Evolutionary conservation across 2,888 invertebrate genomes (phyloP).

Genomic region (Drosophila picticornis): DNA sequence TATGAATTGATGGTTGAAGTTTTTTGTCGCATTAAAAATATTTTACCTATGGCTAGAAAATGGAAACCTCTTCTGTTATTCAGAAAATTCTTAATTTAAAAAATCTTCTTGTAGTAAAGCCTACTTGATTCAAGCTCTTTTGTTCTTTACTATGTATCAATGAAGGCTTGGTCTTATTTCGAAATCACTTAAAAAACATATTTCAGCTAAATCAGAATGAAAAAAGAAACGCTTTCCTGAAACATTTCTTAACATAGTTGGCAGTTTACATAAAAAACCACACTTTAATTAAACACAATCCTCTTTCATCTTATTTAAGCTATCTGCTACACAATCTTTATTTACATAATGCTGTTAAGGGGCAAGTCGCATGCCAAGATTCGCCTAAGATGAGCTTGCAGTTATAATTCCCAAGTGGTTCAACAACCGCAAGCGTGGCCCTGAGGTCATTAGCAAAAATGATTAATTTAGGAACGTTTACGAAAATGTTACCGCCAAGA

Average conservation of each 20-base stretch:
- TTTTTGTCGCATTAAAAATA: background rate
- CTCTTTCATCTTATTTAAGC: background rate
- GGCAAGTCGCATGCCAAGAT: background rate
- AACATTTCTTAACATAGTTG: background rate
- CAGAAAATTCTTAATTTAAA: background rate
- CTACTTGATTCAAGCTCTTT: background rate
- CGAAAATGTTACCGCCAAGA: background rate
- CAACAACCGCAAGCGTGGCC: background rate
- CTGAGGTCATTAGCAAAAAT: conserved; percentile 20
- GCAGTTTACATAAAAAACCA: too few relatives aligned
- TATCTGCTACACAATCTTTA: background rate
- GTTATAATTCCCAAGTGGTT: conserved; percentile 30
- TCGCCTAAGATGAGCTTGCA: conserved; percentile 18
- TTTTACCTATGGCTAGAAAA: background rate
- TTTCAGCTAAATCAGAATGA: background rate
- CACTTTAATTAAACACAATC: background rate
- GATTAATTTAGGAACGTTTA: background rate
- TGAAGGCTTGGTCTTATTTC: background rate
- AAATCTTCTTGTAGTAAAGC: background rate
- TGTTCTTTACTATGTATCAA: background rate
- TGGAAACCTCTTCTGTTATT: background rate
- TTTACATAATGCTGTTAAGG: background rate
- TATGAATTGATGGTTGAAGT: background rate
- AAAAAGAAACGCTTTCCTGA: background rate
- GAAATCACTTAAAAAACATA: background rate